phyloP scores from a whole-genome alignment of 2,888 invertebrate species.

The Seira musarum region DNA sequence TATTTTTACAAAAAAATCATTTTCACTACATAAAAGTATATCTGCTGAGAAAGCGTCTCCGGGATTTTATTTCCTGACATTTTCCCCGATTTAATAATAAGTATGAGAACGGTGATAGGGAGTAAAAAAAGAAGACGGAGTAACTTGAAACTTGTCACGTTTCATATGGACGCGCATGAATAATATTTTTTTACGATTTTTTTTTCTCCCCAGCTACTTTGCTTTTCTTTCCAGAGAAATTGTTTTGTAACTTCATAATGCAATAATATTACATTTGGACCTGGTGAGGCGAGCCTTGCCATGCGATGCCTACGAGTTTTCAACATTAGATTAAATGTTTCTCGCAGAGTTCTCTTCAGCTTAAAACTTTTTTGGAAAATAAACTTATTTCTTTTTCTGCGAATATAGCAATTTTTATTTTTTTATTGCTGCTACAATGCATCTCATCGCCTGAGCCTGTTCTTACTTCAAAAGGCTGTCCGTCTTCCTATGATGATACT shows the following conservation, averaged over 20 bases:
- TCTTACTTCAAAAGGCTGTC: too few species aligned
- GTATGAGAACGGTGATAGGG: background rate
- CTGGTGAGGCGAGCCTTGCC: background rate
- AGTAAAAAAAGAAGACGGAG: slow-evolving; percentile 6
- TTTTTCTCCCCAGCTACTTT: slow-evolving; percentile 20
- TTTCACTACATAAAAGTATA: slow-evolving; percentile 43
- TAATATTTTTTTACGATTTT: slow-evolving; percentile 52
- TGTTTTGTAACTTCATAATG: slow-evolving; percentile 50
- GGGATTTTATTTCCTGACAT: slow-evolving; percentile 32
- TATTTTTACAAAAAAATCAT: too few species aligned
- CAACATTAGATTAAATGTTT: slow-evolving; percentile 6
- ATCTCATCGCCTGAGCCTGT: too few species aligned
- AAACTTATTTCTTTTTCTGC: background rate
- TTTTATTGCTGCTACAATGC: background rate
- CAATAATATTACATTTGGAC: slow-evolving; percentile 34
- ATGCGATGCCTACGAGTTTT: background rate
- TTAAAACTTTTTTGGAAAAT: background rate
- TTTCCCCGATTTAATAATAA: background rate
- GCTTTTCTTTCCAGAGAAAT: slow-evolving; percentile 10
- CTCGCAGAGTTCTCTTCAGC: slow-evolving; percentile 2
- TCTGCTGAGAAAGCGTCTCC: slow-evolving; percentile 44
- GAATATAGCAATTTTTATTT: background rate
- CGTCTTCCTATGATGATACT: too few species aligned
- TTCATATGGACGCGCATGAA: slow-evolving; percentile 52
- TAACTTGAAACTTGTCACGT: slow-evolving; percentile 51